Conservation (phyloP, 2,888 invertebrate species). For the Eristalinus aeneus region DNA sequence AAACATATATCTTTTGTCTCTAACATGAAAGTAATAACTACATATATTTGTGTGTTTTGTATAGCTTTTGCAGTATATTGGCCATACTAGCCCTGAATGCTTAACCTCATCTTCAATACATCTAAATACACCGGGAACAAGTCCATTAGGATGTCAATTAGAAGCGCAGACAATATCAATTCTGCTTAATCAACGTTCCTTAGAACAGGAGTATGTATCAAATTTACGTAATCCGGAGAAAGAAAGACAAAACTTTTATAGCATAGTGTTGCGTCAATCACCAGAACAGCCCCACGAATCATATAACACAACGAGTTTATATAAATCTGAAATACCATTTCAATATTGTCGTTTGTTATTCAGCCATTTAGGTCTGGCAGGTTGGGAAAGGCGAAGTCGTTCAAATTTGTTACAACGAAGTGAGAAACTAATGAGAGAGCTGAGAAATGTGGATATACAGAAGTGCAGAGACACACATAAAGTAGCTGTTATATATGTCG, state of each 20-base stretch:
- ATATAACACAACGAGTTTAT: conserved; percentile 79
- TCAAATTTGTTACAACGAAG: conserved; percentile 93
- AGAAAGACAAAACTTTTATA: conserved; percentile 60
- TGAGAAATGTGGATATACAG: conserved; percentile 96
- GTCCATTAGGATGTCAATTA: conserved; percentile 87
- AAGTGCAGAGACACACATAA: conserved; percentile 96
- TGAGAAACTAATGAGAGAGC: conserved; percentile 93
- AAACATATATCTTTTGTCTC: no score
- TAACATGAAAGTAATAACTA: not conserved
- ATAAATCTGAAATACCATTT: conserved; percentile 85
- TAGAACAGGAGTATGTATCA: conserved; percentile 89
- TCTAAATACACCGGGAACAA: conserved; percentile 89
- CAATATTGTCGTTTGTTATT: conserved; percentile 93
- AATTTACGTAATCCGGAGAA: conserved; percentile 74
- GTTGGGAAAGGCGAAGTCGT: conserved; percentile 92
- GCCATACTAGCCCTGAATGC: conserved; percentile 95
- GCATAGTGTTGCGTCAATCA: conserved; percentile 62
- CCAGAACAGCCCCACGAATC: conserved; percentile 81
- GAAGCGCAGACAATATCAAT: conserved; percentile 93
- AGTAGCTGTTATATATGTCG: conserved; percentile 98
- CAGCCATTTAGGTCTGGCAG: conserved; percentile 93
- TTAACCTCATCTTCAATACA: conserved; percentile 84
- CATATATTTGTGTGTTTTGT: conserved; percentile 40
- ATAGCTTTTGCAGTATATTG: conserved; percentile 93
- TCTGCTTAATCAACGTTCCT: conserved; percentile 90